Percentiles rank a stretch among this genome's conserved stretches.
Conservation (phyloP, 2,888 invertebrate genomes). For the Campoplex nolae region DNA sequence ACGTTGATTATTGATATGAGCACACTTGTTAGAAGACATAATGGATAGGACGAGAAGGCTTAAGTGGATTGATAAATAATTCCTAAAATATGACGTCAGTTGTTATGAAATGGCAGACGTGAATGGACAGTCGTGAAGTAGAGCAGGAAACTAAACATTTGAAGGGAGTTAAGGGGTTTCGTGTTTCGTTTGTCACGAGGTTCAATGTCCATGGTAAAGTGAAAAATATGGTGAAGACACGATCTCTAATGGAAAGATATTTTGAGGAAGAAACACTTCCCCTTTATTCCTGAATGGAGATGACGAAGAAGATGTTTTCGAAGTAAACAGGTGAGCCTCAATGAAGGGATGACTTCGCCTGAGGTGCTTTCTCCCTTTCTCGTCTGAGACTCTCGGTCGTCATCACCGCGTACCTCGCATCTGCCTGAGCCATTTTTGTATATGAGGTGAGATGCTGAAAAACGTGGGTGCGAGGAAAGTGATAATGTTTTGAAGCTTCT, state of each 20-base stretch:
- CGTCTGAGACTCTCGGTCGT: background rate
- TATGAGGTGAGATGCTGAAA: conserved; percentile 20
- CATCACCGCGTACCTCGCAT: background rate
- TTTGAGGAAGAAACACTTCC: background rate
- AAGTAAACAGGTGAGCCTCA: conserved; percentile 25
- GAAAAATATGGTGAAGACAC: background rate
- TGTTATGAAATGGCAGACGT: background rate
- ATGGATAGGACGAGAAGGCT: background rate
- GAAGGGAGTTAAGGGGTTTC: background rate
- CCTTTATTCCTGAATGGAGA: background rate
- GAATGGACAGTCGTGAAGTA: background rate
- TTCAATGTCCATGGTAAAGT: background rate
- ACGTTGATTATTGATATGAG: conserved; percentile 28
- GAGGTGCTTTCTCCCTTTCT: conserved; percentile 15
- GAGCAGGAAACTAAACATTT: background rate
- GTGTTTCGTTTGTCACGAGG: background rate
- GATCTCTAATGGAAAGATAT: background rate
- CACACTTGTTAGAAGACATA: background rate
- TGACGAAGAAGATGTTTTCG: conserved; percentile 33
- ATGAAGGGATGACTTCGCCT: conserved; percentile 10
- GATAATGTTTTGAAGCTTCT: conserved; percentile 71
- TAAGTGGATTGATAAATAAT: conserved; percentile 1
- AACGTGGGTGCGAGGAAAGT: conserved; percentile 68
- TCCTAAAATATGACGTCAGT: background rate
- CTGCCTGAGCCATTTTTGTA: background rate